Conservation (phyloP, 1,140 invertebrate genomes). For the Neelides sp. region DNA sequence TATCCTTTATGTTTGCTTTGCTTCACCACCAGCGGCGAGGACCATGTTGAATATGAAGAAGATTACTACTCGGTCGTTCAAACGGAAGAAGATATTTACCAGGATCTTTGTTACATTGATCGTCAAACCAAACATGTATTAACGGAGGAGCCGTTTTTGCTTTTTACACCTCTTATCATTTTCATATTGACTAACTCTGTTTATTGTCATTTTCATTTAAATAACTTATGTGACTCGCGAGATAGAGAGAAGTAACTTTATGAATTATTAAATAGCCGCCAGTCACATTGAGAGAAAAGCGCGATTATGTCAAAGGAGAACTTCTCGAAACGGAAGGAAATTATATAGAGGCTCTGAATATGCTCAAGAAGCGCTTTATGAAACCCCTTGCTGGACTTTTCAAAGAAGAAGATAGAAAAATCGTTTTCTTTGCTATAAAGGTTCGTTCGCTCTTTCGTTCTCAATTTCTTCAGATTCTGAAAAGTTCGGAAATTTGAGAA, state of each 20-base stretch:
- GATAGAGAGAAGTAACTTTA: slow-evolving; percentile 1
- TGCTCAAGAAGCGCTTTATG: slow-evolving; percentile 70
- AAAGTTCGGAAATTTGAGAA: slow-evolving; percentile 1
- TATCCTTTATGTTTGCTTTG: slow-evolving; percentile 31
- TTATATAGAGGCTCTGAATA: slow-evolving; percentile 85
- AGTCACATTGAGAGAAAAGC: slow-evolving; percentile 50
- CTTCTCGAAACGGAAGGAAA: slow-evolving; percentile 92
- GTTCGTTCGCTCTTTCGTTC: slow-evolving; percentile 39
- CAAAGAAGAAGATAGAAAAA: slow-evolving; percentile 55
- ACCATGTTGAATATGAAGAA: slow-evolving; percentile 17
- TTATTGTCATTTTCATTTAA: slow-evolving; percentile 7
- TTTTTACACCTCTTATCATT: neutral
- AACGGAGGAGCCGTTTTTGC: neutral
- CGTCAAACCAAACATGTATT: slow-evolving; percentile 28
- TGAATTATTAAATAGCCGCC: slow-evolving; percentile 20
- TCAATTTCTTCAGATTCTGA: neutral
- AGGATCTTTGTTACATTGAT: slow-evolving; percentile 57
- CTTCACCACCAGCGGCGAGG: slow-evolving; percentile 38
- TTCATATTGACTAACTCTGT: slow-evolving; percentile 1
- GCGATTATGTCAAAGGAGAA: slow-evolving; percentile 91
- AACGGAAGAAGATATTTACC: slow-evolving; percentile 64
- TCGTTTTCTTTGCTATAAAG: slow-evolving; percentile 80
- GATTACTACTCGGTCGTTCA: slow-evolving; percentile 32
- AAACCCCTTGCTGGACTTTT: slow-evolving; percentile 58
- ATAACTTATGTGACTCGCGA: slow-evolving; percentile 7